A percentile compares a stretch with the other conserved stretches of the same genome.
Evolutionary conservation across 2,797 vertebrate species (phyloP).

Genomic region (Bradypodion ventrale): DNA sequence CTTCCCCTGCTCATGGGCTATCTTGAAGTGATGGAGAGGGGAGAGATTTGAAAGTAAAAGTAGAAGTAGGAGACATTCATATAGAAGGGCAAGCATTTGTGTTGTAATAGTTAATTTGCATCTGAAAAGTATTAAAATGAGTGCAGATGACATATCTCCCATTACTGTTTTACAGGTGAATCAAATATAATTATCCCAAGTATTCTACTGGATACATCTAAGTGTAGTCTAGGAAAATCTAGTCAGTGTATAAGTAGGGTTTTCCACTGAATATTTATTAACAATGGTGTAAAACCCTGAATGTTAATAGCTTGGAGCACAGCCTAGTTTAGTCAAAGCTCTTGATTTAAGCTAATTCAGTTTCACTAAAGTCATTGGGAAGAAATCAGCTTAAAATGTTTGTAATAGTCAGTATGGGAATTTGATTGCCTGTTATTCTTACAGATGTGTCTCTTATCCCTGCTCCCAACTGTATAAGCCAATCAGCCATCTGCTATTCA

Average conservation of each 20-base stretch:
- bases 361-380: neutral
- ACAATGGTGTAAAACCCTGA: neutral
- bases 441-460: neutral
- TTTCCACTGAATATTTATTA: neutral
- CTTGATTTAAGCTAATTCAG: slow-evolving; percentile 10
- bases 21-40: too few species aligned
- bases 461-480: neutral
- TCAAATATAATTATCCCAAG: neutral
- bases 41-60: neutral
- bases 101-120: neutral
- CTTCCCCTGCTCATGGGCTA: too few species aligned
- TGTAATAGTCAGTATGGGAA: neutral
- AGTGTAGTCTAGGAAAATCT: neutral
- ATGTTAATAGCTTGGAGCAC: neutral
- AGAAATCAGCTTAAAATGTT: neutral
- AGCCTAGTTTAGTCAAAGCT: neutral
- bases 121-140: neutral
- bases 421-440: neutral
- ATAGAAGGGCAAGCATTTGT: neutral
- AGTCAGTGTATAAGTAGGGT: neutral
- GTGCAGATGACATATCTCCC: neutral
- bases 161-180: neutral
- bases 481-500: slow-evolving; percentile 17
- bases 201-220: neutral
- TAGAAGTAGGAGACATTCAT: neutral